These are phyloP conservation scores for Hirudinaria manillensis DNA, from an alignment of 2,888 invertebrate species.

Conservation along the genomic window DNA sequence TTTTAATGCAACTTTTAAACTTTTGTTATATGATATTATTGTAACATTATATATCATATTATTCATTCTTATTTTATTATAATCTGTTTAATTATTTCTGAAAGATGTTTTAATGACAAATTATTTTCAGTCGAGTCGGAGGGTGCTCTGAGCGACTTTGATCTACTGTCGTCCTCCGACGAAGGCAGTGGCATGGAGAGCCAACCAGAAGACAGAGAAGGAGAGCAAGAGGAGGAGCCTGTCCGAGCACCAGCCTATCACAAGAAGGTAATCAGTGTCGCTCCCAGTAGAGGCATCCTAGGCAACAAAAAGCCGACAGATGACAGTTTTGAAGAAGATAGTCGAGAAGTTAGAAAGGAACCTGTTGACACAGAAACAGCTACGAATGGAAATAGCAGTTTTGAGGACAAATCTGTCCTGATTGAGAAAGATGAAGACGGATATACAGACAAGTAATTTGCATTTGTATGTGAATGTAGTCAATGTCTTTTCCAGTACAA, in stretches of 20 bases:
- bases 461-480: too few relatives aligned
- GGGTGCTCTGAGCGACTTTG: slow-evolving; percentile 1
- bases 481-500: too few relatives aligned
- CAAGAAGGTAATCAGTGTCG: neutral
- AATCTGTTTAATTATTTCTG: too few relatives aligned
- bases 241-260: slow-evolving; percentile 5
- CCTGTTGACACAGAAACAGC: neutral
- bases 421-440: neutral
- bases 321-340: neutral
- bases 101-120: too few relatives aligned
- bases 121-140: neutral
- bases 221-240: neutral
- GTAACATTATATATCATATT: too few relatives aligned
- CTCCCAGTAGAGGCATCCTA: neutral
- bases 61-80: too few relatives aligned
- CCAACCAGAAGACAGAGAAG: neutral
- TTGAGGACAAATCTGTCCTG: neutral
- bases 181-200: neutral
- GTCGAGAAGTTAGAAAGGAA: neutral
- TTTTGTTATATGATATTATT: too few relatives aligned
- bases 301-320: neutral
- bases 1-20: too few relatives aligned
- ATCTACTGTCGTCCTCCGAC: neutral
- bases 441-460: neutral
- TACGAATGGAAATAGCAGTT: neutral